Evolutionary conservation across 2,797 vertebrate species (phyloP).

Genomic region (Molossus alvarezi): DNA sequence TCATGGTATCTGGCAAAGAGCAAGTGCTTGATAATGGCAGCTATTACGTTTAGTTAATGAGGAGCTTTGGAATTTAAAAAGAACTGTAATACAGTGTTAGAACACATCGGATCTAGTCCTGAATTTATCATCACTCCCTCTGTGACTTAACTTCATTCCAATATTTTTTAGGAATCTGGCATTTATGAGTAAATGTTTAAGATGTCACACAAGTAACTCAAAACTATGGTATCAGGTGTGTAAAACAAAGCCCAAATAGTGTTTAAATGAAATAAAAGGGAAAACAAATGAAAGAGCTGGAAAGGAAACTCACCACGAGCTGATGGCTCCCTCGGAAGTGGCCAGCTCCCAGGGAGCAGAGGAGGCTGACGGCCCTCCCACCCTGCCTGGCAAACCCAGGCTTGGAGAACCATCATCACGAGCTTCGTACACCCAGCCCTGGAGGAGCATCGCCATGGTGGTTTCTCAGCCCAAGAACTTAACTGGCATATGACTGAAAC

Average conservation of each 20-base stretch:
- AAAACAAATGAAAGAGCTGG: background rate
- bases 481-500: background rate
- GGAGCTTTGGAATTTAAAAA: conserved; percentile 6
- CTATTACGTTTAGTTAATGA: conserved; percentile 49
- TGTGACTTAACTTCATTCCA: background rate
- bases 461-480: background rate
- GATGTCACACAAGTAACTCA: background rate
- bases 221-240: background rate
- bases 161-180: background rate
- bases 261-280: background rate
- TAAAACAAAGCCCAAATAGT: conserved; percentile 26
- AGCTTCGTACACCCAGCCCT: background rate
- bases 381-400: background rate
- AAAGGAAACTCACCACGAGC: background rate
- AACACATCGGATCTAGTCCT: background rate
- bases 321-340: background rate
- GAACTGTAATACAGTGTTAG: no score
- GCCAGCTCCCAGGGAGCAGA: background rate
- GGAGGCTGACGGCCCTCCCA: no score
- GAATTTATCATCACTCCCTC: background rate
- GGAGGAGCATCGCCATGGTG: background rate
- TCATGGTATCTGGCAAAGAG: background rate
- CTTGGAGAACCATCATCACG: background rate
- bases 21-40: background rate
- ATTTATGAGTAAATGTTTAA: background rate